These are phyloP conservation scores for Aix galericulata DNA, from an alignment of 2,113 vertebrate genomes.

Conservation along the genomic window DNA sequence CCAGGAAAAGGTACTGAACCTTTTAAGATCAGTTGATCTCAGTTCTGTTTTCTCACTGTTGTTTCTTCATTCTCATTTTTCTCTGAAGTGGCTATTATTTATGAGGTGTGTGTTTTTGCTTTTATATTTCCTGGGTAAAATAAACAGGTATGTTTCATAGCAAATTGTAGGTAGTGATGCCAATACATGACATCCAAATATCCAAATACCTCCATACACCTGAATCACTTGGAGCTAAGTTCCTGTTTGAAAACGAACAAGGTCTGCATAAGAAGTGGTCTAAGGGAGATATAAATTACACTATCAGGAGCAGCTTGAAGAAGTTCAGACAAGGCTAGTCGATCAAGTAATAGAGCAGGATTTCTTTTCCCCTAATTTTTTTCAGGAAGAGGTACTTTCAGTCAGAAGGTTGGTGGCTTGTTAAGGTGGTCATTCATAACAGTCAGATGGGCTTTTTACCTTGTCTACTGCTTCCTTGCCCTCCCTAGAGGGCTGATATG, in stretches of 20 bases:
- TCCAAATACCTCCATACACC: background rate
- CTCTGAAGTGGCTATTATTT: background rate
- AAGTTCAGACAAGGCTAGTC: background rate
- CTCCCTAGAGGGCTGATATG: background rate
- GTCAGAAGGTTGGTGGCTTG: background rate
- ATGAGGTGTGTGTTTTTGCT: background rate
- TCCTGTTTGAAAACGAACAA: background rate
- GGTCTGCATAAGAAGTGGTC: background rate
- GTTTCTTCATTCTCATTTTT: background rate
- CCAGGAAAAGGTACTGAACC: slow-evolving; percentile 97
- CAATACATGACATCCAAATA: background rate
- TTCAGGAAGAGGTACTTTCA: background rate
- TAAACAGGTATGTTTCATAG: background rate
- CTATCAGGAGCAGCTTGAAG: background rate
- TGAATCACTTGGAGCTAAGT: background rate
- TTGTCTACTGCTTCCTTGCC: background rate
- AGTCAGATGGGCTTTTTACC: background rate
- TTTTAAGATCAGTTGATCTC: slow-evolving; percentile 58
- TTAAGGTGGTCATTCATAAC: background rate
- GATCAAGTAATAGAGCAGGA: background rate
- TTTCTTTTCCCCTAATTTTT: background rate
- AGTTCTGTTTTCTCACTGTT: background rate
- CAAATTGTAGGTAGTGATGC: background rate
- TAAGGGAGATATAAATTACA: background rate
- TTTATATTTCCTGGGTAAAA: background rate